These are phyloP conservation scores for Penelope pileata DNA, from an alignment of 2,113 vertebrate genomes.

Conservation along the genomic window DNA sequence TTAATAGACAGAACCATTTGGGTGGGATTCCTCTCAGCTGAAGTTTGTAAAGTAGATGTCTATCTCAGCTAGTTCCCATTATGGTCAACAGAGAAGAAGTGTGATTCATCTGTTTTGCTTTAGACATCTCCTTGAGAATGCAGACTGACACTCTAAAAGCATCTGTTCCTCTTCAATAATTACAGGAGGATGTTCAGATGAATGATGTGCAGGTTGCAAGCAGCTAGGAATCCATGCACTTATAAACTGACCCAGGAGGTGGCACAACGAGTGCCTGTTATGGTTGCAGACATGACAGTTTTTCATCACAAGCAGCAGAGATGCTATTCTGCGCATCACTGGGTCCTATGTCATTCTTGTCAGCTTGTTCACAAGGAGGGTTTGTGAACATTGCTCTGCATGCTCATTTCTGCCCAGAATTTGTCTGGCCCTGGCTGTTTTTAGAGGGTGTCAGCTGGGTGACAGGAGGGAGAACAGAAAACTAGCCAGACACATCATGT, in stretches of 20 bases:
- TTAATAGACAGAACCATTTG: neutral
- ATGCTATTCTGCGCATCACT: neutral
- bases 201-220: neutral
- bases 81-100: neutral
- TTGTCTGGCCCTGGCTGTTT: neutral
- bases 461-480: neutral
- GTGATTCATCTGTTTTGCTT: neutral
- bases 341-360: neutral
- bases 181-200: neutral
- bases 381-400: neutral
- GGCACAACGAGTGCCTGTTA: neutral
- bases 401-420: neutral
- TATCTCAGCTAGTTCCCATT: neutral
- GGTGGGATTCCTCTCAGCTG: fast-evolving
- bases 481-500: neutral
- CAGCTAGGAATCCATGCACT: neutral
- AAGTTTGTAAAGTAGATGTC: neutral
- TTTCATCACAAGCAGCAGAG: neutral
- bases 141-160: neutral
- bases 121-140: neutral
- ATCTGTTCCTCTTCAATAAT: neutral
- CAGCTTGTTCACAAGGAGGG: neutral
- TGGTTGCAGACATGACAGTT: neutral
- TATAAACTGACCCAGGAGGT: neutral
- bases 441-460: neutral